Evolutionary conservation across 2,113 vertebrate genomes (phyloP).

Genomic region (Geococcyx californianus): DNA sequence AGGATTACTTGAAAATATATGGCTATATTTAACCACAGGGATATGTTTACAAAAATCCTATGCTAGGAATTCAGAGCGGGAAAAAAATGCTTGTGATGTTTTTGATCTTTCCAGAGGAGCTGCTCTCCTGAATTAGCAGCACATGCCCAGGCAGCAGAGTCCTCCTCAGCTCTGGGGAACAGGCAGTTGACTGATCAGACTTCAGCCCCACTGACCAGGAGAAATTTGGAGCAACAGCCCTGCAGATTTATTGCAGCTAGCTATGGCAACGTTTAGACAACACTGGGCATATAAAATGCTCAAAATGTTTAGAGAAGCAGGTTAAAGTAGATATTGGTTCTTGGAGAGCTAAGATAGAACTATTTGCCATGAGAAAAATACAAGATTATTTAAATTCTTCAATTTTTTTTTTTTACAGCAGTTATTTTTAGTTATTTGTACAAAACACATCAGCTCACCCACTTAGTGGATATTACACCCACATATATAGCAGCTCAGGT

Average conservation of each 20-base stretch:
- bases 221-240: background rate
- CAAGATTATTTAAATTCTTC: background rate
- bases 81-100: background rate
- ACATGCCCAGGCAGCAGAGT: background rate
- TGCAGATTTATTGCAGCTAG: background rate
- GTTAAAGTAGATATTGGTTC: background rate
- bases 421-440: too few species aligned
- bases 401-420: background rate
- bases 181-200: accelerated
- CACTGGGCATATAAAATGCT: background rate
- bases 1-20: background rate
- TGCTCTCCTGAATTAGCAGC: background rate
- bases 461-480: background rate
- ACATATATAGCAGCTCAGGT: accelerated
- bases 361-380: background rate
- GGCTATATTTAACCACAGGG: constrained; percentile 27
- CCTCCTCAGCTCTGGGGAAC: background rate
- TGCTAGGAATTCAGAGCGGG: background rate
- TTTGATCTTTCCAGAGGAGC: background rate
- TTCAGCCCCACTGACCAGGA: background rate
- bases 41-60: background rate
- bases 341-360: background rate
- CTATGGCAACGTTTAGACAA: background rate
- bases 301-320: background rate
- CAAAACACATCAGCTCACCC: background rate